phyloP scores from a whole-genome alignment of 2,797 vertebrate species.

The Sebastes cheni region DNA sequence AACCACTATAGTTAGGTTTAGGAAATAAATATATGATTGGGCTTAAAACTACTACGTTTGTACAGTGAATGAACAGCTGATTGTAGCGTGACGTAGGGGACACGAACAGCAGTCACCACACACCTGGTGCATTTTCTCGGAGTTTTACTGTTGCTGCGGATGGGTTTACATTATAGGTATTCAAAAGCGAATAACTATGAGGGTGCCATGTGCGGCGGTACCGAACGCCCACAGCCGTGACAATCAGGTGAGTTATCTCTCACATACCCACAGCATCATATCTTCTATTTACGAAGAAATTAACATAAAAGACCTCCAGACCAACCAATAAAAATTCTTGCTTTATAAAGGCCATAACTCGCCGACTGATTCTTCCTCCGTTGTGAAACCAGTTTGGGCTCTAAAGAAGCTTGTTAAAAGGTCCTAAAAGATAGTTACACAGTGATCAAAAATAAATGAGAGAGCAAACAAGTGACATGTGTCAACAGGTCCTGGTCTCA shows the following conservation, averaged over 20 bases:
- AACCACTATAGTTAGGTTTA: too few species aligned
- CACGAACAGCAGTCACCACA: too few species aligned
- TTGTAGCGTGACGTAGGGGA: too few species aligned
- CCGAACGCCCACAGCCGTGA: too few species aligned
- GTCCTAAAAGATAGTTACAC: constrained; percentile 18
- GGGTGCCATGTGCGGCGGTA: too few species aligned
- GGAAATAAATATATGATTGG: too few species aligned
- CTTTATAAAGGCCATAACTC: background rate
- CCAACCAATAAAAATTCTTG: background rate
- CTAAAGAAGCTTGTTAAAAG: constrained; percentile 23
- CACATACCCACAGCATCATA: background rate
- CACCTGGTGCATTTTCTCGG: too few species aligned
- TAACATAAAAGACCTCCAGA: background rate
- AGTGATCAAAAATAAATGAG: constrained; percentile 42
- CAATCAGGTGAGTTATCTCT: background rate
- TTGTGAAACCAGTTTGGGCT: constrained; percentile 9
- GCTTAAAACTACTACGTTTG: too few species aligned
- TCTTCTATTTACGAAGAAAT: background rate
- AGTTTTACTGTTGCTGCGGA: too few species aligned
- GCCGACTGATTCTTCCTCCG: background rate
- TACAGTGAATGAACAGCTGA: too few species aligned
- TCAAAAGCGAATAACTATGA: too few species aligned
- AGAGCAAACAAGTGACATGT: constrained; percentile 26
- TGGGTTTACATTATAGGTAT: too few species aligned
- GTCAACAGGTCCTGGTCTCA: constrained; percentile 30